Percentiles rank a stretch among this genome's conserved stretches.
Conservation (phyloP, 1,140 invertebrate species). For the Hestina assimilis region DNA sequence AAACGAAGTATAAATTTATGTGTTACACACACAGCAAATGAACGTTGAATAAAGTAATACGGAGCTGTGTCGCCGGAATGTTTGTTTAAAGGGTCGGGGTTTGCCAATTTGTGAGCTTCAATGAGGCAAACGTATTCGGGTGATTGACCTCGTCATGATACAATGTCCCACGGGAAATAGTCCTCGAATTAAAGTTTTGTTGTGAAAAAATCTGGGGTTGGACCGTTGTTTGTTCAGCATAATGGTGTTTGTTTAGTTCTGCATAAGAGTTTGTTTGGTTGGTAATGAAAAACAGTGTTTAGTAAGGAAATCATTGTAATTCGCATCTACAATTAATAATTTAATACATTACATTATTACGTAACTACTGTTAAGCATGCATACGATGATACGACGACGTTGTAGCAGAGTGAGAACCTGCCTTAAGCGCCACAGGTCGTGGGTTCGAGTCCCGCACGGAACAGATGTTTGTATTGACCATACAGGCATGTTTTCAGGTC, state of each 20-base stretch:
- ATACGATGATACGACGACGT: too few species aligned
- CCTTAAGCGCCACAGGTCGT: too few species aligned
- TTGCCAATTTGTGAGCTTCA: conserved; percentile 21
- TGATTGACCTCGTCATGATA: conserved; percentile 18
- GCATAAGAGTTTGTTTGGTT: not conserved
- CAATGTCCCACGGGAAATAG: conserved; percentile 16
- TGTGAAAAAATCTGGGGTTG: conserved; percentile 9
- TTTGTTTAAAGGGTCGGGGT: conserved; percentile 20
- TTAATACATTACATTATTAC: too few species aligned
- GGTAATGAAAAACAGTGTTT: too few species aligned
- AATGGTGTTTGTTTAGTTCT: not conserved
- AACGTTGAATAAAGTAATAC: conserved; percentile 10
- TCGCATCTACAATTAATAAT: too few species aligned
- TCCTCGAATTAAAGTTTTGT: conserved; percentile 10
- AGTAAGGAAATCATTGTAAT: too few species aligned
- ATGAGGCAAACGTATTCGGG: conserved; percentile 12
- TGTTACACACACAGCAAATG: not conserved
- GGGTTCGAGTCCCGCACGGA: too few species aligned
- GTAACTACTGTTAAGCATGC: too few species aligned
- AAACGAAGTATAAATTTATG: conserved; percentile 3
- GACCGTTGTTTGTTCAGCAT: conserved; percentile 8
- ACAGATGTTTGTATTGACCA: too few species aligned
- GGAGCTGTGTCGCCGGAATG: conserved; percentile 1
- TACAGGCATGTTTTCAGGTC: too few species aligned
- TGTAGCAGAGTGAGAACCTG: too few species aligned